Evolutionary conservation across 2,113 vertebrate species (phyloP).

Genomic region (Terrapene triunguis): DNA sequence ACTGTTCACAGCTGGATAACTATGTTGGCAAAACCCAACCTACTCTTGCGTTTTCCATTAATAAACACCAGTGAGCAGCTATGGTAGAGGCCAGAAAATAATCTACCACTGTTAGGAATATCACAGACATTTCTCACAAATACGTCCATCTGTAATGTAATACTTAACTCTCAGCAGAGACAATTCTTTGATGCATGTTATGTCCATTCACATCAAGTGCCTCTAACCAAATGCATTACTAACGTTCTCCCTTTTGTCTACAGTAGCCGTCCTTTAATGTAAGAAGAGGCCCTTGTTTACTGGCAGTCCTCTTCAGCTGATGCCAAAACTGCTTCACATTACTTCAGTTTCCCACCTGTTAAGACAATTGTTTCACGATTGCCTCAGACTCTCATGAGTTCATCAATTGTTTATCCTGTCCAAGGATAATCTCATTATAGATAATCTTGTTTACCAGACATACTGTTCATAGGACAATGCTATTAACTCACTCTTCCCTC

Average conservation of each 20-base stretch:
- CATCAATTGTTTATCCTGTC: conserved; percentile 53
- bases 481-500: conserved; percentile 36
- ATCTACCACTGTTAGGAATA: rapidly evolving
- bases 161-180: background rate
- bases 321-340: rapidly evolving
- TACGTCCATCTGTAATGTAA: background rate
- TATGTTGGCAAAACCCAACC: background rate
- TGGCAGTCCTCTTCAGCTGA: background rate
- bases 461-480: conserved; percentile 20
- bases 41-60: rapidly evolving
- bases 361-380: conserved; percentile 20
- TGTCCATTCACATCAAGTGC: background rate
- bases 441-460: conserved; percentile 67
- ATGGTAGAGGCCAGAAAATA: background rate
- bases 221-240: rapidly evolving
- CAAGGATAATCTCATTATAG: conserved; percentile 64
- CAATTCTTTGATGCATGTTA: background rate
- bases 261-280: background rate
- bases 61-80: rapidly evolving
- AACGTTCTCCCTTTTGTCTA: background rate
- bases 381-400: conserved; percentile 56
- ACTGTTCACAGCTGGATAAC: background rate
- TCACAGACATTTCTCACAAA: background rate
- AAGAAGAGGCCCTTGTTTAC: background rate
- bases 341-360: background rate